Conservation (phyloP, 2,888 invertebrate genomes). For the Eristalinus aeneus region DNA sequence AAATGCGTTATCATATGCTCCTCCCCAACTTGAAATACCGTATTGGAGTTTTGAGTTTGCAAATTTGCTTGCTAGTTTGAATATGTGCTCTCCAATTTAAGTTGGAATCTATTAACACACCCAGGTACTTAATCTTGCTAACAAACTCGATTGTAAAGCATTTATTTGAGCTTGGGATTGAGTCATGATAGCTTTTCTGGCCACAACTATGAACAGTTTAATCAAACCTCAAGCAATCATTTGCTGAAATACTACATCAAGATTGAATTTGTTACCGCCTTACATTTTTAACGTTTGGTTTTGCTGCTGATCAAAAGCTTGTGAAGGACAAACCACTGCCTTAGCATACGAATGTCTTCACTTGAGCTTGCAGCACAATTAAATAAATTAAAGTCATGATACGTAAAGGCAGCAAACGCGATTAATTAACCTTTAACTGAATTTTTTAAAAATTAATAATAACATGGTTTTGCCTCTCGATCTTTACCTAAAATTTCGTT, state of each 20-base stretch:
- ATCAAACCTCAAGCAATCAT: neutral
- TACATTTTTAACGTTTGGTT: neutral
- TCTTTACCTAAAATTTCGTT: no score
- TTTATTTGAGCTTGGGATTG: neutral
- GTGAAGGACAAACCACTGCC: neutral
- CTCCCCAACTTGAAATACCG: neutral
- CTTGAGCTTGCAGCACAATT: neutral
- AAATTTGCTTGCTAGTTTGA: neutral
- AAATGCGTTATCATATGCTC: neutral
- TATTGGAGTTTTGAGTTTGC: neutral
- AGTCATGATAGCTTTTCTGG: neutral
- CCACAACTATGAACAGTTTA: neutral
- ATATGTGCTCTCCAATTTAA: slow-evolving; percentile 7
- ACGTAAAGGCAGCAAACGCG: neutral
- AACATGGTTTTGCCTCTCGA: no score
- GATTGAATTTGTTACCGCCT: neutral
- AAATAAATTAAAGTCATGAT: neutral
- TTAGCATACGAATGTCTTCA: neutral
- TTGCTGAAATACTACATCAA: neutral
- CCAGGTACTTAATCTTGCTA: slow-evolving; percentile 5
- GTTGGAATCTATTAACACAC: neutral
- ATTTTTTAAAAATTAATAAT: neutral
- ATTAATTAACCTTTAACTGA: no score
- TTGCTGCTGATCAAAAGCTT: neutral
- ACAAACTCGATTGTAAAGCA: slow-evolving; percentile 13